phyloP scores from a whole-genome alignment of 2,888 invertebrate genomes.

The Cerastoderma edule region DNA sequence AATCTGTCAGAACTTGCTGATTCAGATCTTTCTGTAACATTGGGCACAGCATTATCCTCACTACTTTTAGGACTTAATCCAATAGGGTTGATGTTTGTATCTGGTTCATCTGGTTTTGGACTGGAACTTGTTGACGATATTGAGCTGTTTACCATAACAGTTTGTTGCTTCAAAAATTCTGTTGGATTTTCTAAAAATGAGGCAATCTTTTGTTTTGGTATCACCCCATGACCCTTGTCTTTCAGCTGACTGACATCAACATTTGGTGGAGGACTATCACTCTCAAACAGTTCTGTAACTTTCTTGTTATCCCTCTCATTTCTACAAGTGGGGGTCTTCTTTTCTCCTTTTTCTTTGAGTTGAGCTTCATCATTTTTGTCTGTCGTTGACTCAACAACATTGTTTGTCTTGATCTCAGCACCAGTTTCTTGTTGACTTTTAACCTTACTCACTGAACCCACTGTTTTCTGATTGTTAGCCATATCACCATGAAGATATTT shows the following conservation, averaged over 20 bases:
- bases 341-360: too few species aligned
- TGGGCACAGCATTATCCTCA: conserved; percentile 45
- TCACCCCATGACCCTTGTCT: conserved; percentile 71
- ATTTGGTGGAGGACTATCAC: conserved; percentile 86
- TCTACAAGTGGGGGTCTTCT: too few species aligned
- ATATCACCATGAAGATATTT: not conserved
- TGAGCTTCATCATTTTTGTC: not conserved
- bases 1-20: conserved; percentile 41
- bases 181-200: conserved; percentile 96
- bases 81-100: conserved; percentile 14
- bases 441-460: not conserved
- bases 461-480: not conserved
- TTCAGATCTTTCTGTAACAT: conserved; percentile 30
- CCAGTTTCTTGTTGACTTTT: not conserved
- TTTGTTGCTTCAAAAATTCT: conserved; percentile 95
- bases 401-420: not conserved
- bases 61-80: conserved; percentile 30
- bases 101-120: conserved; percentile 38
- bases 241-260: conserved; percentile 87
- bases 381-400: conserved; percentile 8
- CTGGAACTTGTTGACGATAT: conserved; percentile 62
- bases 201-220: conserved; percentile 79
- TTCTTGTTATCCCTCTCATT: conserved; percentile 64
- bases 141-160: conserved; percentile 87
- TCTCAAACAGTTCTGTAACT: conserved; percentile 71